Conservation (phyloP, 2,113 vertebrate genomes). For the Paracanthobrama guichenoti region DNA sequence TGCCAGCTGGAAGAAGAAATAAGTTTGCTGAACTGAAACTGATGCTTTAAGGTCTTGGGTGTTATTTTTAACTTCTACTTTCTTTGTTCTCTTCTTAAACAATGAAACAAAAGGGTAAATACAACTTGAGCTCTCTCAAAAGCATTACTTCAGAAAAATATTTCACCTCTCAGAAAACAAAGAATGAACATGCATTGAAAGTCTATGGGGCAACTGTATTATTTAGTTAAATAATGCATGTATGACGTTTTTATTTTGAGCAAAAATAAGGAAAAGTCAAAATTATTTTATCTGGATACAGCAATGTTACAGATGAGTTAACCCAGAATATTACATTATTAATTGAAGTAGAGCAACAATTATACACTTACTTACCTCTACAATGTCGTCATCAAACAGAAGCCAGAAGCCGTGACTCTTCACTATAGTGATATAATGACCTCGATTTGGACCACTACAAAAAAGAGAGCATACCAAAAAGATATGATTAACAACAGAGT, state of each 20-base stretch:
- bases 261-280: background rate
- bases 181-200: background rate
- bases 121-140: background rate
- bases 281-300: background rate
- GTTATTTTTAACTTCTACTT: background rate
- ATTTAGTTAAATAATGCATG: background rate
- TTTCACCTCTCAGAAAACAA: background rate
- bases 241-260: background rate
- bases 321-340: background rate
- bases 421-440: slow-evolving; percentile 93
- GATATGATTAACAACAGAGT: background rate
- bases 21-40: slow-evolving; percentile 33
- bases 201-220: background rate
- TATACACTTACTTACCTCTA: slow-evolving; percentile 77
- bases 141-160: background rate
- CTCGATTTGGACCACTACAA: slow-evolving; percentile 86
- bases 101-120: background rate
- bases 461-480: background rate
- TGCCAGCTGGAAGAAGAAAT: background rate
- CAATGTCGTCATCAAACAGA: slow-evolving; percentile 91
- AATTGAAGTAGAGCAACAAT: background rate
- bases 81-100: background rate
- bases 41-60: background rate
- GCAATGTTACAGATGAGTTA: background rate
- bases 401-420: slow-evolving; percentile 93